Base-by-base conservation (phyloP, 2,797 vertebrate species). In the Urosaurus nigricauda region DNA sequence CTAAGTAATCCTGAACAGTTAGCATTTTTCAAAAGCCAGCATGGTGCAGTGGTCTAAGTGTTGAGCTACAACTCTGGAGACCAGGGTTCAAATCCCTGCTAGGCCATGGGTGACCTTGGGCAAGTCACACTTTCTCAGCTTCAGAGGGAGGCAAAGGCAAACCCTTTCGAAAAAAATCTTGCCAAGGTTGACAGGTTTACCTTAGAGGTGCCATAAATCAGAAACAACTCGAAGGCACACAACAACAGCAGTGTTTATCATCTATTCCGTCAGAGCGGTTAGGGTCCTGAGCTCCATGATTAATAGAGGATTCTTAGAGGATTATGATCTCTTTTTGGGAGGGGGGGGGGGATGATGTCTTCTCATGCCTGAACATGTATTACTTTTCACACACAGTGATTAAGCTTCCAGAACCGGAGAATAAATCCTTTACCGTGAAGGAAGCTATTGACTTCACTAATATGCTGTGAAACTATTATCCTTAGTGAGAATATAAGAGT, bases 361-460 rank as follows among this genome's bases (percentile, higher is more conserved):
- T 60, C 35, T 80, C n/a, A 60, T 11, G 32, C 65, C 13, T 74
- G 90, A 96, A 75, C 79, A 84, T 88, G 84, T 86, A 71, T 90
- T 94, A 40, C 26, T 92, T 93, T 94, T 94, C 80, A 92, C 43
- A 89, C 86, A 93, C 91, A 95, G 92, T 94, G 90, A 87, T 96
- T 95, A 93, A 96, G 96, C 97, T 97, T 96, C 95, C 96, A 96
- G 96, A 96, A 90, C 95, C 97, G 56, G 56, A 90, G 96, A 94
- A 92, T 92, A 97, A 85, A 96, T 92, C 94, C 37, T 91, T 95
- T 92, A 94, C 93, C 84, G 95, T 96, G 94, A 96, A 97, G 93
- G 96, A 97, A 95, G 97, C 96, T 75, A 97, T 96, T 95, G 94
- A 96, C 90, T 97, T 97, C 94, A 97, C 96, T 93, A 97, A 97